Evolutionary conservation across 1,140 invertebrate genomes (phyloP), one percentile per base, ranked within the genome.

Genomic region (Oncopodura yosiiana): DNA sequence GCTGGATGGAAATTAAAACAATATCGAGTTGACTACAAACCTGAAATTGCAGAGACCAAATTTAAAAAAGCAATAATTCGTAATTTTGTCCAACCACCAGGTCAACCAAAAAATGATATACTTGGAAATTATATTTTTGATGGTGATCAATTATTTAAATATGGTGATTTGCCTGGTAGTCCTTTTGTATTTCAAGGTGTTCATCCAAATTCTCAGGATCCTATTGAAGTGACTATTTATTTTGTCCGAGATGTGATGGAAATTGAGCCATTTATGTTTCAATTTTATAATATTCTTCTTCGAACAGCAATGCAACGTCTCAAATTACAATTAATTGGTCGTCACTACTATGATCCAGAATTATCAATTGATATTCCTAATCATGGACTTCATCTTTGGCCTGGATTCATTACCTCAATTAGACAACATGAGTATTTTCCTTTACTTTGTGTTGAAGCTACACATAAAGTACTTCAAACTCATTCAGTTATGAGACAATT

Each of bases 21-120:
- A 59, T 92, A 94, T 66, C 75, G 79, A 56, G 87, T 93, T 0
- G 81, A 85, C 63, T 83, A 89, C 63, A 65, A 68, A 0, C 87
- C 87, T 0, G 75, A 80, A 8, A 78, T 86, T 60, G 86, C 88
- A 44, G 70, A 73, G 16, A 81, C 78, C 1, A 38, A 53, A 1
- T 68, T 80, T 4, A 72, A 80, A 14, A 82, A 80, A 65, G 74
- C 64, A 0, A 65, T 87, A 1, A 38, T 87, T 0, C 63, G n/a
- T n/a, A n/a, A n/a, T n/a, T n/a, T n/a, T n/a, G n/a, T n/a, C n/a
- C n/a, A n/a, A n/a, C n/a, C n/a, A n/a, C n/a, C n/a, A n/a, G n/a
- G 69, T 16, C 48, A 71, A 3, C 81, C 86, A 53, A 66, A 67
- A 29, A 69, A 75, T 1, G 66, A 54, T 1, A 57, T 84, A 2